phyloP scores from a whole-genome alignment of 1,140 invertebrate genomes.

The Sminthurinus signatus region DNA sequence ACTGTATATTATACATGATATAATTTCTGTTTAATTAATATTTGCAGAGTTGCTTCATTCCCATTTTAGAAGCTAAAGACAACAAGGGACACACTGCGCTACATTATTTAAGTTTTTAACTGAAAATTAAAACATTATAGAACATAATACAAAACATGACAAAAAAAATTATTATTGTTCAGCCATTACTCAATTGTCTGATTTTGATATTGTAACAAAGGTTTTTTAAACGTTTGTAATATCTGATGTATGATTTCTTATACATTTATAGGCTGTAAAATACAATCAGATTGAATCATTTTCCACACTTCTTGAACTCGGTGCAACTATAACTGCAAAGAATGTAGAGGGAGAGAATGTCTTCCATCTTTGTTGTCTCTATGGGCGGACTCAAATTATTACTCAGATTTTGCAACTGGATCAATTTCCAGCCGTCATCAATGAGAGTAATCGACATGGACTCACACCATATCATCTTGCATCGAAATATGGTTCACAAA shows the following conservation, averaged over 20 bases:
- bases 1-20: too few relatives aligned
- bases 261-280: too few relatives aligned
- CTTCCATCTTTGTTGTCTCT: conserved; percentile 82
- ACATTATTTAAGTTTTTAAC: too few relatives aligned
- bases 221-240: too few relatives aligned
- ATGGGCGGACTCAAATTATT: conserved; percentile 75
- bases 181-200: too few relatives aligned
- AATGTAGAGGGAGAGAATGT: conserved; percentile 84
- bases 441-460: conserved; percentile 72
- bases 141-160: too few relatives aligned
- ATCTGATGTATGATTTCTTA: too few relatives aligned
- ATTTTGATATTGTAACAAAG: too few relatives aligned
- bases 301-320: conserved; percentile 68
- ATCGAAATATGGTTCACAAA: conserved; percentile 54
- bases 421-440: conserved; percentile 73
- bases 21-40: too few relatives aligned
- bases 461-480: conserved; percentile 71
- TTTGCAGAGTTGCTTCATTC: conserved; percentile 1
- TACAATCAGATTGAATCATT: conserved; percentile 68
- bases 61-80: conserved; percentile 75
- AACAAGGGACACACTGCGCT: conserved; percentile 74
- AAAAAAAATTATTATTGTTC: too few relatives aligned
- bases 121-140: too few relatives aligned
- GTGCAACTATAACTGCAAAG: conserved; percentile 74
- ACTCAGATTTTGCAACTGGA: conserved; percentile 69